A percentile compares a stretch with the other conserved stretches of the same genome.
These are phyloP conservation scores for Phaenicophaeus curvirostris DNA, from an alignment of 2,797 vertebrate species.

Conservation along the genomic window DNA sequence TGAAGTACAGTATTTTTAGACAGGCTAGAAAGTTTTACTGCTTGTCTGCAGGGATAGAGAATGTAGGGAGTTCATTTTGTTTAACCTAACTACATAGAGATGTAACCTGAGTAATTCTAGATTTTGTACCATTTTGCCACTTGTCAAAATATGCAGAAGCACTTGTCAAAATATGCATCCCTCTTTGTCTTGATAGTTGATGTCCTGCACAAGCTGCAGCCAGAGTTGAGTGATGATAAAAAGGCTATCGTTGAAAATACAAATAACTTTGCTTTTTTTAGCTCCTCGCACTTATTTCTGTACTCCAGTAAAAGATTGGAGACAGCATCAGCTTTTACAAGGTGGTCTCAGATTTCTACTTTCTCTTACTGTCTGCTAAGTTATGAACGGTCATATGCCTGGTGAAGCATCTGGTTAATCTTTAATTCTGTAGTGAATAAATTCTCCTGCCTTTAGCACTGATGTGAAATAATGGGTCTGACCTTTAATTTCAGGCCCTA, in stretches of 20 bases:
- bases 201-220: background rate
- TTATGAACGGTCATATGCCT: conserved; percentile 33
- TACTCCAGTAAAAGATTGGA: background rate
- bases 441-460: conserved; percentile 52
- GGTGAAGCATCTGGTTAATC: conserved; percentile 41
- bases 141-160: background rate
- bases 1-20: background rate
- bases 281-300: background rate
- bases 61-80: background rate
- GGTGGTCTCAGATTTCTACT: background rate
- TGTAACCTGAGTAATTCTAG: background rate
- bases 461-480: conserved; percentile 61
- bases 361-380: background rate
- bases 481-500: conserved; percentile 65
- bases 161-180: background rate
- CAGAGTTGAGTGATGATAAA: background rate
- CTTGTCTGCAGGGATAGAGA: background rate
- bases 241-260: background rate
- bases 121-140: background rate
- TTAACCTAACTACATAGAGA: background rate
- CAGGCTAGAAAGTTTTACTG: background rate
- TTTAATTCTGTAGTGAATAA: conserved; percentile 63
- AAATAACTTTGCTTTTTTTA: background rate
- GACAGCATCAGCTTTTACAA: background rate
- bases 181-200: background rate